phyloP scores from a whole-genome alignment of 2,113 vertebrate species.

The Ptilorrhoa leucosticta region DNA sequence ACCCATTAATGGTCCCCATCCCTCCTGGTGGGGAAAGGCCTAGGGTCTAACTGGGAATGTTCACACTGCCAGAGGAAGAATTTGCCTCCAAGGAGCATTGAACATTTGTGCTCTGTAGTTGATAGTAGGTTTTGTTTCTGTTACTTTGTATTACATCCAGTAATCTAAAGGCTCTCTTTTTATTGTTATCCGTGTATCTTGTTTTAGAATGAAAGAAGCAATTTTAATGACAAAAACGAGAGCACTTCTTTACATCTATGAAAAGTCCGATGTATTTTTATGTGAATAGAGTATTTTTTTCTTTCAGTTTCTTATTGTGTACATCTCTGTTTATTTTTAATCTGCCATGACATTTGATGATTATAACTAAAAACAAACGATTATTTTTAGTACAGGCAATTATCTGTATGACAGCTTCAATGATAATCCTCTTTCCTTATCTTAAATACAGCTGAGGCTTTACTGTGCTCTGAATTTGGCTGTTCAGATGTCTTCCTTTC shows the following conservation, averaged over 20 bases:
- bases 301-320: background rate
- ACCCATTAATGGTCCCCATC: background rate
- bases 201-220: background rate
- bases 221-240: background rate
- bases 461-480: background rate
- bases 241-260: background rate
- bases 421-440: conserved; percentile 12
- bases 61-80: background rate
- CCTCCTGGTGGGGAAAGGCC: background rate
- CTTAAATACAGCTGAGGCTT: background rate
- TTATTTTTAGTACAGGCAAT: conserved; percentile 38
- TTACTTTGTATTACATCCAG: background rate
- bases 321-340: background rate
- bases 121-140: background rate
- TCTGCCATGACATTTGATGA: background rate
- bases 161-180: background rate
- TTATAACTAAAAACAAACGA: background rate
- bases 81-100: background rate
- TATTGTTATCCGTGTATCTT: background rate
- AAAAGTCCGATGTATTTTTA: background rate
- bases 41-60: background rate
- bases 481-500: background rate
- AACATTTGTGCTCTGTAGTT: background rate
- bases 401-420: conserved; percentile 22
- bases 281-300: background rate